A percentile compares a stretch with the other conserved stretches of the same genome.
These are phyloP conservation scores for Chloroclystis v-ata DNA, from an alignment of 2,888 invertebrate genomes.

Conservation along the genomic window DNA sequence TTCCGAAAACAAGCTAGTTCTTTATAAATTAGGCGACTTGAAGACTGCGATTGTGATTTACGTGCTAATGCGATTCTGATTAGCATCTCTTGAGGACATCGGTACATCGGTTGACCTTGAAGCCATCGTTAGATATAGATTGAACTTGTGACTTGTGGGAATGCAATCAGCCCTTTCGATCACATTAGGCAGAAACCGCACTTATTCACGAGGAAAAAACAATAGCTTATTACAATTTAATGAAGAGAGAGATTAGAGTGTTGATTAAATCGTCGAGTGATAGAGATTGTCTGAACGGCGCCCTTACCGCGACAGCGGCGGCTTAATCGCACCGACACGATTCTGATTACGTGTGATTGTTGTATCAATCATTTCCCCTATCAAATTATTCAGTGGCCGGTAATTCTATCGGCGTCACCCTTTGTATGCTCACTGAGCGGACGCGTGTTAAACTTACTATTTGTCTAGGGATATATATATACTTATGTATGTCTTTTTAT, in stretches of 20 bases:
- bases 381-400: constrained; percentile 75
- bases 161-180: constrained; percentile 36
- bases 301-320: constrained; percentile 44
- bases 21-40: constrained; percentile 48
- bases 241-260: constrained; percentile 70
- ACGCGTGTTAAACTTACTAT: not conserved
- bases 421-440: constrained; percentile 19
- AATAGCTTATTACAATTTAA: constrained; percentile 69
- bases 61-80: constrained; percentile 48
- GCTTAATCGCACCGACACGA: constrained; percentile 72
- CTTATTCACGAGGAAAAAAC: constrained; percentile 53
- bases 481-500: too few relatives aligned
- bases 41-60: constrained; percentile 43
- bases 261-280: constrained; percentile 73
- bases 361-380: constrained; percentile 77
- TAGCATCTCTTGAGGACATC: constrained; percentile 33
- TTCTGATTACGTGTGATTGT: constrained; percentile 74
- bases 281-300: constrained; percentile 61
- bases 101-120: constrained; percentile 18
- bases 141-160: constrained; percentile 1
- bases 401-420: constrained; percentile 69
- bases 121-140: constrained; percentile 18
- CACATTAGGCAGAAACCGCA: constrained; percentile 44
- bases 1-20: constrained; percentile 65
- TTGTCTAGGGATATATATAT: too few relatives aligned